A percentile compares a stretch with the other conserved stretches of the same genome.
Evolutionary conservation across 2,113 vertebrate species (phyloP).

Genomic region (Trochalopteron elliotii): DNA sequence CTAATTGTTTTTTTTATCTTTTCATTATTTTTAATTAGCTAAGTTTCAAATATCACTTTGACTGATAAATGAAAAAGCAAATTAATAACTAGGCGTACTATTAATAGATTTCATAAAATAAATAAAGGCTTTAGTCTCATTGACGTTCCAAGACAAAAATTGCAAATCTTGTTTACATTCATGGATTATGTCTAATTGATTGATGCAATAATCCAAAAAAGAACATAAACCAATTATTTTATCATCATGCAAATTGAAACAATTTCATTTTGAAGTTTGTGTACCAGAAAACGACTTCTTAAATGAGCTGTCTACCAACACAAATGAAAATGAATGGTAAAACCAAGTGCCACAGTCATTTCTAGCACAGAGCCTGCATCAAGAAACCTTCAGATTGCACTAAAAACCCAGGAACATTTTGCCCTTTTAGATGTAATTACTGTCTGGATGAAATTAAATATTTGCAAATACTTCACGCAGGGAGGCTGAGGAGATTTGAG

Average conservation of each 20-base stretch:
- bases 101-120: neutral
- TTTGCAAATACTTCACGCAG: neutral
- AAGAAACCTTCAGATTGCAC: neutral
- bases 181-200: slow-evolving; percentile 42
- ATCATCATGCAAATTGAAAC: slow-evolving; percentile 52
- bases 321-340: slow-evolving; percentile 43
- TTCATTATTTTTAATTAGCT: neutral
- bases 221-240: slow-evolving; percentile 43
- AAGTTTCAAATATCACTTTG: neutral
- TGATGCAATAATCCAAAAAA: slow-evolving; percentile 11
- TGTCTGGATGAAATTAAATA: neutral
- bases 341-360: neutral
- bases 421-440: neutral
- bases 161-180: slow-evolving; percentile 34
- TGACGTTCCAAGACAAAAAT: slow-evolving; percentile 13
- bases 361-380: neutral
- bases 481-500: neutral
- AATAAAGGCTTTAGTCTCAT: neutral
- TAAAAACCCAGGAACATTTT: neutral
- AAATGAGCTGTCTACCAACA: slow-evolving; percentile 42
- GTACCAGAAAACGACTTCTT: slow-evolving; percentile 71
- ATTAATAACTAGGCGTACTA: neutral
- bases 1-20: neutral
- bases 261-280: slow-evolving; percentile 69
- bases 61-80: neutral